Evolutionary conservation across 2,888 invertebrate genomes (phyloP).

Genomic region (Tortrix viridana): DNA sequence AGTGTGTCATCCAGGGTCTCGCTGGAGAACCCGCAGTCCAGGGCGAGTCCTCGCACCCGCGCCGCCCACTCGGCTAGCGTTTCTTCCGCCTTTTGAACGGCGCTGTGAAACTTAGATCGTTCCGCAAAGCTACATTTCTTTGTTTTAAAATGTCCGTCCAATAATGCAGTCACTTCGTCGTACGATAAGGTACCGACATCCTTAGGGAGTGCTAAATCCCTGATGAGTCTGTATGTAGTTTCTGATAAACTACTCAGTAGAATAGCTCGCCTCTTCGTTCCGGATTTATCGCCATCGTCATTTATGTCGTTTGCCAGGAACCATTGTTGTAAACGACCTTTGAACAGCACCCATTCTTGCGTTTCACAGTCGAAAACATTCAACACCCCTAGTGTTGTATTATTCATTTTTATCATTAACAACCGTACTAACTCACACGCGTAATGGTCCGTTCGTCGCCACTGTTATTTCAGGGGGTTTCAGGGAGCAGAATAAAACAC

Average conservation of each 20-base stretch:
- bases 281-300: neutral
- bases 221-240: neutral
- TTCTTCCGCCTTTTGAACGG: conserved; percentile 27
- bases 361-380: too few species aligned
- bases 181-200: conserved; percentile 19
- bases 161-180: conserved; percentile 7
- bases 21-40: conserved; percentile 38
- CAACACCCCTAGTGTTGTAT: too few species aligned
- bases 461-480: too few species aligned
- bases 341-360: conserved; percentile 5
- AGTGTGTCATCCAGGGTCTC: conserved; percentile 38
- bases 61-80: conserved; percentile 35
- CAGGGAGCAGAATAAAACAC: too few species aligned
- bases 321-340: conserved; percentile 12
- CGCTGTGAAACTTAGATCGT: conserved; percentile 29
- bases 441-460: too few species aligned
- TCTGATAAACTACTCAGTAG: conserved; percentile 11
- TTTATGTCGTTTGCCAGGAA: conserved; percentile 14
- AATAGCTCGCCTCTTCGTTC: conserved; percentile 9
- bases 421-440: too few species aligned
- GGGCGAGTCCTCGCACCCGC: conserved; percentile 35
- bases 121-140: conserved; percentile 34
- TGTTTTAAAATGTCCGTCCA: conserved; percentile 34
- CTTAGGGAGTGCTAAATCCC: conserved; percentile 23
- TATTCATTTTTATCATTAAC: too few species aligned